Percentiles rank a stretch among this genome's conserved stretches.
These are phyloP conservation scores for Oreochromis niloticus DNA, from an alignment of 2,113 vertebrate species.

Conservation along the genomic window DNA sequence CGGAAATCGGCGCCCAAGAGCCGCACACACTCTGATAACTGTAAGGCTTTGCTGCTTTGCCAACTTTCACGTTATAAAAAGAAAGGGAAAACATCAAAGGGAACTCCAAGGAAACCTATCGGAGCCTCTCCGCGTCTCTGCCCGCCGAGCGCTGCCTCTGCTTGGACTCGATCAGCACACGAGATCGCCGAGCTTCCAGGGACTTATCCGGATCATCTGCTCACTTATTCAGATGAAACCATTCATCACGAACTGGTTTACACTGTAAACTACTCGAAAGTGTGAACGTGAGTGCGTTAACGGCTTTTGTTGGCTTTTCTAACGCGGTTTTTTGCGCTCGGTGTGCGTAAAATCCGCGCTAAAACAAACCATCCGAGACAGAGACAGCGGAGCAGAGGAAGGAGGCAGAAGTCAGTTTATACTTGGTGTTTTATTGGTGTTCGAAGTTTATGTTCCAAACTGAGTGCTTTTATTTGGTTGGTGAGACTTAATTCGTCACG, in stretches of 20 bases:
- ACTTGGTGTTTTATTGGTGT: not conserved
- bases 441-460: not conserved
- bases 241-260: not conserved
- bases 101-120: not conserved
- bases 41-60: not conserved
- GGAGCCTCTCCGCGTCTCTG: not conserved
- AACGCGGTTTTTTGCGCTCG: not conserved
- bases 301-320: not conserved
- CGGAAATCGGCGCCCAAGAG: constrained; percentile 18
- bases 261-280: not conserved
- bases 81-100: not conserved
- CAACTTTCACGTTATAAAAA: not conserved
- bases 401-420: not conserved
- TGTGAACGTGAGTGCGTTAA: not conserved
- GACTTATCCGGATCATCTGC: not conserved
- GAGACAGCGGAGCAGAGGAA: not conserved
- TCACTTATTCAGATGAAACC: not conserved
- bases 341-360: constrained; percentile 20
- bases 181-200: not conserved
- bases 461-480: not conserved
- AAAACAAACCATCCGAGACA: not conserved
- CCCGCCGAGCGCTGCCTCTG: constrained; percentile 1
- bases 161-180: not conserved
- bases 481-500: not conserved
- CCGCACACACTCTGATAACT: not conserved